A percentile compares a stretch with the other conserved stretches of the same genome.
Conservation (phyloP, 23 tunicate species). For the Trididemnum nubilum region DNA sequence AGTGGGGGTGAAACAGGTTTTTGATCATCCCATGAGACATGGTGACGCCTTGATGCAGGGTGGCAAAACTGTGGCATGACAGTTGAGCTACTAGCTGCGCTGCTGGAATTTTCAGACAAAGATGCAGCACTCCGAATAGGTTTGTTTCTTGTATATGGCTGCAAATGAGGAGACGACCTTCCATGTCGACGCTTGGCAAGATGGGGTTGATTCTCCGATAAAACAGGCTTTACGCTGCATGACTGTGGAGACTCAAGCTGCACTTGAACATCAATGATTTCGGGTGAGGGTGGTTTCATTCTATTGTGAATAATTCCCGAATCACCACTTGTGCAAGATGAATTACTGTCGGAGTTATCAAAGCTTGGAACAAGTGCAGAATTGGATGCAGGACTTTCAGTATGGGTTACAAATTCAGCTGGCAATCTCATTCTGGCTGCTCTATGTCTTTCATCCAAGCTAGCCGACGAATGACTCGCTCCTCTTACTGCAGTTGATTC, state of each 20-base stretch:
- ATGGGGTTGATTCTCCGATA: conserved; percentile 14
- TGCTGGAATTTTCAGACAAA: background rate
- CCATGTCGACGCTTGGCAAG: conserved; percentile 67
- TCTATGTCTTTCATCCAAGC: conserved; percentile 41
- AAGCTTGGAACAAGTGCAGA: conserved; percentile 10
- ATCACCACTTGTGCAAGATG: conserved; percentile 17
- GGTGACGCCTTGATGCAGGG: conserved; percentile 27
- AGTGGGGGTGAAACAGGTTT: conserved; percentile 43
- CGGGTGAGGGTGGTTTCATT: conserved; percentile 29
- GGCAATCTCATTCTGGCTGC: conserved; percentile 20
- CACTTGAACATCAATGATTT: background rate
- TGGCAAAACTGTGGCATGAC: conserved; percentile 12
- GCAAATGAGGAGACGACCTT: conserved; percentile 50
- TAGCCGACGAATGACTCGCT: conserved; percentile 4
- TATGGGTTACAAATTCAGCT: conserved; percentile 29
- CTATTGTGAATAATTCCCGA: background rate
- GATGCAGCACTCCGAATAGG: conserved; percentile 18
- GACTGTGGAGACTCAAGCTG: background rate
- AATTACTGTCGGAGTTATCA: background rate
- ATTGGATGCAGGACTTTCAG: conserved; percentile 2
- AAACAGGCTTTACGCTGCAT: background rate
- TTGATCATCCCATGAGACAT: conserved; percentile 41
- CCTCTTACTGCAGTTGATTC: conserved; percentile 24
- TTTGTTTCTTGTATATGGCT: conserved; percentile 58
- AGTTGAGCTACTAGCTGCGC: conserved; percentile 34